A percentile compares a stretch with the other conserved stretches of the same genome.
These are phyloP conservation scores for Ataeniobius toweri DNA, from an alignment of 2,797 vertebrate genomes.

Conservation along the genomic window DNA sequence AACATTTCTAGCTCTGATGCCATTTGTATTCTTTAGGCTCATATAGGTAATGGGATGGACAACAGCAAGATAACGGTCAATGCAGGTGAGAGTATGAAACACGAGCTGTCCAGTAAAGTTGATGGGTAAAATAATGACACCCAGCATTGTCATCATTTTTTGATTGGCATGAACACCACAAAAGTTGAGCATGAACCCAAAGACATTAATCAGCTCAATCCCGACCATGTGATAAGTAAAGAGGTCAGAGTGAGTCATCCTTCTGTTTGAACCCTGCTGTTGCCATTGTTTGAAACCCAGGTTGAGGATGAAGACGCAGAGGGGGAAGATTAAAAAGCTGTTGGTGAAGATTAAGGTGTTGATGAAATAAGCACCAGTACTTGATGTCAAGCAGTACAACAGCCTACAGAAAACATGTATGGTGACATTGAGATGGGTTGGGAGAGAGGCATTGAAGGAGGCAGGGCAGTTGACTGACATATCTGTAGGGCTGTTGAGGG, in stretches of 20 bases:
- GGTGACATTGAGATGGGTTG: neutral
- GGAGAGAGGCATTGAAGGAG: neutral
- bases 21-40: neutral
- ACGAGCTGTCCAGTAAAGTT: neutral
- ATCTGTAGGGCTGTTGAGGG: neutral
- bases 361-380: neutral
- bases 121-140: neutral
- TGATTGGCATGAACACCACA: neutral
- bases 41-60: constrained; percentile 41
- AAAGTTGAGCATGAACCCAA: neutral
- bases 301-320: neutral
- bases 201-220: neutral
- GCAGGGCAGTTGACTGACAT: neutral
- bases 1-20: constrained; percentile 1
- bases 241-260: neutral
- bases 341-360: neutral
- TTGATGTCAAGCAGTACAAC: neutral
- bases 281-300: neutral
- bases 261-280: neutral
- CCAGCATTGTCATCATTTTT: neutral
- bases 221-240: constrained; percentile 4
- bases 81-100: constrained; percentile 20
- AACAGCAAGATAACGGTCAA: constrained; percentile 37
- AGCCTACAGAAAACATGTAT: neutral
- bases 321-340: neutral